Evolutionary conservation across 2,113 vertebrate genomes (phyloP), one percentile per base, ranked within the genome.

Genomic region (Excalfactoria chinensis): DNA sequence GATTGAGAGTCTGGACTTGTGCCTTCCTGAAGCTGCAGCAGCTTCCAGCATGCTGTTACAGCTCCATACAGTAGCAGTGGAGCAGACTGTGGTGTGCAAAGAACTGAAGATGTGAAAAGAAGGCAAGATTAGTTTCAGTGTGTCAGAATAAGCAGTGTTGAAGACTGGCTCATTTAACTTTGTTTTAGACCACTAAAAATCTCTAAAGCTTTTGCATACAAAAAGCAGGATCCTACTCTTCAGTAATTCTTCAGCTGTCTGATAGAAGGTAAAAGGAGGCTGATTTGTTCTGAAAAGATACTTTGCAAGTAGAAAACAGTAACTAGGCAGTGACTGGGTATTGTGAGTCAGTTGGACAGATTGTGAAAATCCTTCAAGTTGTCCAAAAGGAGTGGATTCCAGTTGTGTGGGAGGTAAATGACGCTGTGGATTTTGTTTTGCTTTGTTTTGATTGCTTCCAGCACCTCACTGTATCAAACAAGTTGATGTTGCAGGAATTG

Each of bases 41-140:
- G 58, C 62, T 82, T 79, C 23, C 49, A 82, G 81, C 63, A 76
- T 63, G 49, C 75, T 79, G 58, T 62, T 84, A 32, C 4, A 87
- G 78, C 74, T 89, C 11, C 40, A 55, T 82, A 32, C 82, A 76
- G 18, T 81, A 93, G 87, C 90, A 95, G 48, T 23, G 71, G 78
- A 92, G 87, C 87, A 96, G 89, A 92, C 77, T 90, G 91, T 94
- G 80, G 71, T 89, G 69, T 67, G 41, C 72, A 82, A 87, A 87
- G 93, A 89, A 14, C 55, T 55, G 71, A 23, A 35, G 49, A 69
- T 91, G 84, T 93, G 78, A 87, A 85, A 91, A 95, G 91, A 85
- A 79, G 44, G 67, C 48, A 82, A 87, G 84, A 84, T 84, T 71
- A 70, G 68, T 90, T 94, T 68, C 28, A 32, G 18, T 77, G 28